A percentile compares a stretch with the other conserved stretches of the same genome.
These are phyloP conservation scores for Lithobates pipiens DNA, from an alignment of 2,797 vertebrate species.

Conservation along the genomic window DNA sequence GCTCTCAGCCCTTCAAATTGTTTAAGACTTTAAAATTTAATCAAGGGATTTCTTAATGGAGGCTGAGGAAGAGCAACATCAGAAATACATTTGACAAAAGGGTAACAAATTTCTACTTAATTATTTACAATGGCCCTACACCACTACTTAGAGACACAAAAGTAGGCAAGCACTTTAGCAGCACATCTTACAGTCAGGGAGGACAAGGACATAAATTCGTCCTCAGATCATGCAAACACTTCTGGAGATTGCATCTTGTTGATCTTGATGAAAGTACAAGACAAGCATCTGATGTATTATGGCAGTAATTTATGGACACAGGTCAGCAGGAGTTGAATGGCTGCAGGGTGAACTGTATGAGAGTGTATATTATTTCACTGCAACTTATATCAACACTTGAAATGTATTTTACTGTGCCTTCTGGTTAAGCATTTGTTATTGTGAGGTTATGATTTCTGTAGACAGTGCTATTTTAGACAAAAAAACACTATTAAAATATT, in stretches of 20 bases:
- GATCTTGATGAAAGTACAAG: conserved; percentile 82
- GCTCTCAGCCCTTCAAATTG: conserved; percentile 80
- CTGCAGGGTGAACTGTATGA: conserved; percentile 68
- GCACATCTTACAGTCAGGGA: conserved; percentile 73
- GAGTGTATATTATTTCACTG: conserved; percentile 74
- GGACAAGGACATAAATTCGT: conserved; percentile 82
- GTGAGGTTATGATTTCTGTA: conserved; percentile 63
- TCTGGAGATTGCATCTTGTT: conserved; percentile 81
- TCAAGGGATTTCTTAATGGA: conserved; percentile 87
- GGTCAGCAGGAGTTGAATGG: conserved; percentile 76
- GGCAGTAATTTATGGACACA: conserved; percentile 79
- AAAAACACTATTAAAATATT: not conserved
- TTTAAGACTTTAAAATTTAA: conserved; percentile 89
- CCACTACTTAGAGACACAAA: conserved; percentile 76
- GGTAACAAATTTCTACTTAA: conserved; percentile 87
- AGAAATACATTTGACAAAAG: conserved; percentile 86
- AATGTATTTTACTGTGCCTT: conserved; percentile 68
- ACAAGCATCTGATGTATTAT: conserved; percentile 72
- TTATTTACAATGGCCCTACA: conserved; percentile 82
- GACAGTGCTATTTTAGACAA: not conserved
- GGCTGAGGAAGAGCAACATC: conserved; percentile 78
- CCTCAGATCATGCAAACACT: conserved; percentile 78
- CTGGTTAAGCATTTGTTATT: conserved; percentile 64
- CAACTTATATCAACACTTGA: conserved; percentile 73
- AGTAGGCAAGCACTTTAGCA: conserved; percentile 71